Conservation (phyloP, 2,888 invertebrate genomes). For the Sthenelais limicola region DNA sequence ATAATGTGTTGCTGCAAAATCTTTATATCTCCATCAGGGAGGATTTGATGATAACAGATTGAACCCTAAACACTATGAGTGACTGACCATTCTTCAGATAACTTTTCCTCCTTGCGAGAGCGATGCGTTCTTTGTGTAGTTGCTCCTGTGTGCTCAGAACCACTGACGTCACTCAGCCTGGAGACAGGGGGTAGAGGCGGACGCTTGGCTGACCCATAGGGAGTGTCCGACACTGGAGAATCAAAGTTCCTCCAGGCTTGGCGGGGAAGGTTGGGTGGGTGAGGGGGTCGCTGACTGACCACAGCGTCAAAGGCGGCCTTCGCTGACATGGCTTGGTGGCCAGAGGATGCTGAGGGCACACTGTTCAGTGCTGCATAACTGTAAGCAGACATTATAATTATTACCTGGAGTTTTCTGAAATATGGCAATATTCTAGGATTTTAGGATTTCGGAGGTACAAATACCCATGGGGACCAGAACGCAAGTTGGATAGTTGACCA, state of each 20-base stretch:
- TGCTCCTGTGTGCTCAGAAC: slow-evolving; percentile 1
- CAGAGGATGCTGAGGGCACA: too few species aligned
- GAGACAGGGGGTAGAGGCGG: slow-evolving; percentile 62
- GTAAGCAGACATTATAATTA: too few species aligned
- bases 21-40: too few species aligned
- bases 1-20: too few species aligned
- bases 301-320: slow-evolving; percentile 27
- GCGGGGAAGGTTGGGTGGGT: slow-evolving; percentile 43
- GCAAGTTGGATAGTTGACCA: too few species aligned
- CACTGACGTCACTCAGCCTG: slow-evolving; percentile 53
- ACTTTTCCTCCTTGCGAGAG: slow-evolving; percentile 61
- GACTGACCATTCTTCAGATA: slow-evolving; percentile 64
- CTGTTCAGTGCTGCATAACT: too few species aligned
- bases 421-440: too few species aligned
- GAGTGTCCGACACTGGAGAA: slow-evolving; percentile 36
- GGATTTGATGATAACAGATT: not conserved
- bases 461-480: too few species aligned
- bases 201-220: slow-evolving; percentile 42
- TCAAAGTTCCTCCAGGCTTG: slow-evolving; percentile 50
- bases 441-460: too few species aligned
- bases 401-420: too few species aligned
- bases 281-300: slow-evolving; percentile 6
- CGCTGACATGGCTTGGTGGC: slow-evolving; percentile 12
- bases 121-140: slow-evolving; percentile 46
- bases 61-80: not conserved